These are phyloP conservation scores for Byasa hedistus DNA, from an alignment of 2,888 invertebrate genomes.

Conservation along the genomic window DNA sequence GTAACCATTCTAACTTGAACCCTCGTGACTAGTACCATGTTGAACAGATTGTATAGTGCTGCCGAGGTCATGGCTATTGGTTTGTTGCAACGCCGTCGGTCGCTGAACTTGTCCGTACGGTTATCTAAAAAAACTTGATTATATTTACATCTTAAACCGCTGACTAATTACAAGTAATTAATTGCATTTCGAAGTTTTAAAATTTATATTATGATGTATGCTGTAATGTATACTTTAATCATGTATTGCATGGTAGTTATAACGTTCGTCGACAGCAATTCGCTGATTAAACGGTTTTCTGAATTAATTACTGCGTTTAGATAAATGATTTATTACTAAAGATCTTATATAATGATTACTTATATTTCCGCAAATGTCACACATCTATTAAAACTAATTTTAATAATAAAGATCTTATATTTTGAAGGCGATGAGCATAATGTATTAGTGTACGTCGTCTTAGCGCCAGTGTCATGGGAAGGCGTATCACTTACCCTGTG, in stretches of 20 bases:
- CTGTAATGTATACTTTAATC: no score
- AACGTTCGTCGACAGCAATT: neutral
- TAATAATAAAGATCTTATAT: no score
- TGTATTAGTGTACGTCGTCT: no score
- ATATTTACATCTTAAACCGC: neutral
- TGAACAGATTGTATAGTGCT: conserved; percentile 18
- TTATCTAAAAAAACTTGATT: conserved; percentile 11
- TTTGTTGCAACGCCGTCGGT: conserved; percentile 14
- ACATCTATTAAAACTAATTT: no score
- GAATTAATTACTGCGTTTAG: neutral
- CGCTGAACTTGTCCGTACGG: conserved; percentile 22
- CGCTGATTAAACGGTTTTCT: neutral
- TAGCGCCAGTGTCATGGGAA: no score
- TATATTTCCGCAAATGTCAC: no score
- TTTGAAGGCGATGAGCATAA: no score
- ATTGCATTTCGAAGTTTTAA: neutral
- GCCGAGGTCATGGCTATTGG: conserved; percentile 35
- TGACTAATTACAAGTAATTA: neutral
- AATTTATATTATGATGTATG: no score
- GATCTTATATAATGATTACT: no score
- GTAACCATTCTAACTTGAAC: conserved; percentile 46
- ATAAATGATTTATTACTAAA: neutral
- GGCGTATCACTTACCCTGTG: no score
- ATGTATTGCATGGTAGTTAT: neutral
- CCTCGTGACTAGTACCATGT: conserved; percentile 28